These are phyloP conservation scores for Anthopleura xanthogrammica DNA, from an alignment of 92 coral and sea anemone species.

Conservation along the genomic window DNA sequence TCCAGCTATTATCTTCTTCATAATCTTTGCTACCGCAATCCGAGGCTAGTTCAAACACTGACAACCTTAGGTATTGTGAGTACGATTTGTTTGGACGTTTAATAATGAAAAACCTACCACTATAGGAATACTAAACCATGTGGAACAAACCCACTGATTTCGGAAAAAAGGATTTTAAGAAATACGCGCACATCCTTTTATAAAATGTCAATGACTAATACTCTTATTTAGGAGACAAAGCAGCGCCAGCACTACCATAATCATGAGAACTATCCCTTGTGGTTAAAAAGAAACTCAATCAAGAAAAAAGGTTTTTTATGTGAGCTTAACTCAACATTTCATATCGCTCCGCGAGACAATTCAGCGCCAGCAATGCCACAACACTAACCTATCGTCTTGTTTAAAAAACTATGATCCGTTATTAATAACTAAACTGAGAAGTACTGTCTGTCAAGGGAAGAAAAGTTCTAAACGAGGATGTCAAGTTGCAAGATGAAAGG, in stretches of 20 bases:
- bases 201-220: neutral
- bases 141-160: neutral
- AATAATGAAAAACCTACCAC: neutral
- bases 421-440: neutral
- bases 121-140: neutral
- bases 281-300: neutral
- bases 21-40: neutral
- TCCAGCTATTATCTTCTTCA: neutral
- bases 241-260: neutral
- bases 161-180: neutral
- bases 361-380: constrained; percentile 2
- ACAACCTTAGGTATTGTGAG: neutral
- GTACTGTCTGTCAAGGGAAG: neutral
- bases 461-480: neutral
- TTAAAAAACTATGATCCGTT: neutral
- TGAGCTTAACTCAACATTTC: neutral
- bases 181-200: neutral
- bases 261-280: neutral
- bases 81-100: neutral
- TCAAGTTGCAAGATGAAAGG: neutral
- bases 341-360: neutral
- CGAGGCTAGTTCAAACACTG: neutral
- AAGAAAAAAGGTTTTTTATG: neutral
- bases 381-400: neutral
- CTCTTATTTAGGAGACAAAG: neutral